Conservation (phyloP, 1,140 invertebrate species). For the Cydia splendana region DNA sequence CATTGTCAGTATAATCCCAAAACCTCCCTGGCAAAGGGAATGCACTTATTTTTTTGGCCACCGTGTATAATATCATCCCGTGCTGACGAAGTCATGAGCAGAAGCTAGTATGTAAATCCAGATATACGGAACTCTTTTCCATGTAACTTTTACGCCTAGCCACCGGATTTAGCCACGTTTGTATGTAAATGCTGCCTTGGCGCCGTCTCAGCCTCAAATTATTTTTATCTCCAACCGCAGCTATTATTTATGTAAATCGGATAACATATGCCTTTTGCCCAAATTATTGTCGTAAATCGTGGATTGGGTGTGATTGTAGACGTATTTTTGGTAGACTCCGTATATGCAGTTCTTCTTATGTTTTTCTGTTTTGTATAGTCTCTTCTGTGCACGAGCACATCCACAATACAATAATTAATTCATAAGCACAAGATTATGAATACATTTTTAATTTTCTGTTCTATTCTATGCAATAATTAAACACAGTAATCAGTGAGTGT, state of each 20-base stretch:
- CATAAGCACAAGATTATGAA: no score
- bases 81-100: no score
- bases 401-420: neutral
- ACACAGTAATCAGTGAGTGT: no score
- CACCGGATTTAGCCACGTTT: neutral
- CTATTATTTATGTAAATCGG: slow-evolving; percentile 28
- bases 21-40: no score
- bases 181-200: slow-evolving; percentile 22
- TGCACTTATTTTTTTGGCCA: no score
- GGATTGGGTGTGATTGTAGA: neutral
- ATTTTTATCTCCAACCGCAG: neutral
- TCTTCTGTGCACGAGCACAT: neutral
- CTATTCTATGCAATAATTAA: no score
- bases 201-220: slow-evolving; percentile 21
- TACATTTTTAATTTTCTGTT: no score
- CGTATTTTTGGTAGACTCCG: neutral
- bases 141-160: neutral
- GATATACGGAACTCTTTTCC: neutral
- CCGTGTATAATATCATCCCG: no score
- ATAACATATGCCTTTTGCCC: slow-evolving; percentile 19
- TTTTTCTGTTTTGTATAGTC: no score
- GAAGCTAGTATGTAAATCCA: no score
- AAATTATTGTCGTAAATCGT: slow-evolving; percentile 13
- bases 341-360: neutral
- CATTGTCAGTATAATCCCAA: no score